Percentiles rank a stretch among this genome's conserved stretches.
Conservation (phyloP, 2,888 invertebrate species). For the Ennomos erosarius region DNA sequence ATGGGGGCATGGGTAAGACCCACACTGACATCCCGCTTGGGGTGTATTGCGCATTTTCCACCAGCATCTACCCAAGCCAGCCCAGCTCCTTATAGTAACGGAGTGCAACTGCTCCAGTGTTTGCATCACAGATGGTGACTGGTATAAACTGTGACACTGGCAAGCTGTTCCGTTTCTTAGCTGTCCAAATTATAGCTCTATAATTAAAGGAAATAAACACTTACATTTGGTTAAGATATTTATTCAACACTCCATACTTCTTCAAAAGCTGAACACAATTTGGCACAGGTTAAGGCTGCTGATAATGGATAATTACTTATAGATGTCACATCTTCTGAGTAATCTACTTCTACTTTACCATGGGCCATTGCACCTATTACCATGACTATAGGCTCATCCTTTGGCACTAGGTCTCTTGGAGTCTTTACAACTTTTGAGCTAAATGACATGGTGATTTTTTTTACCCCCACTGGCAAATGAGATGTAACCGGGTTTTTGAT, state of each 20-base stretch:
- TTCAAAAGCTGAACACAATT: conserved; percentile 97
- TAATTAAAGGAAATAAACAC: neutral
- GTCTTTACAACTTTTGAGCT: conserved; percentile 89
- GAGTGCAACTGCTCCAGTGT: too few relatives aligned
- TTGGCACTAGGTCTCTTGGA: conserved; percentile 92
- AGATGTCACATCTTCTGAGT: conserved; percentile 95
- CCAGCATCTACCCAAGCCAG: too few relatives aligned
- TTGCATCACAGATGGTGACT: too few relatives aligned
- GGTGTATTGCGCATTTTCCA: too few relatives aligned
- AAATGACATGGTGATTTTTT: conserved; percentile 96
- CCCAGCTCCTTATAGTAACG: too few relatives aligned
- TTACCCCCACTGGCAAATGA: conserved; percentile 97
- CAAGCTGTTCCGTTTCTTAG: neutral
- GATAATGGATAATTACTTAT: conserved; percentile 98
- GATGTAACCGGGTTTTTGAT: conserved; percentile 98
- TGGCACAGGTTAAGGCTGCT: conserved; percentile 97
- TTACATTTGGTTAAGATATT: conserved; percentile 26
- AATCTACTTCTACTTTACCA: conserved; percentile 95
- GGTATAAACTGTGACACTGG: too few relatives aligned
- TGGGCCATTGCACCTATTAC: conserved; percentile 99
- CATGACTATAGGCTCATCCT: conserved; percentile 93
- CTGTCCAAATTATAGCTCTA: neutral
- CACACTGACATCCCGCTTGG: too few relatives aligned
- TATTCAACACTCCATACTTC: conserved; percentile 94
- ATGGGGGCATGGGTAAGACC: too few relatives aligned